Conservation (phyloP, 2,888 invertebrate genomes). For the Tipula lateralis region DNA sequence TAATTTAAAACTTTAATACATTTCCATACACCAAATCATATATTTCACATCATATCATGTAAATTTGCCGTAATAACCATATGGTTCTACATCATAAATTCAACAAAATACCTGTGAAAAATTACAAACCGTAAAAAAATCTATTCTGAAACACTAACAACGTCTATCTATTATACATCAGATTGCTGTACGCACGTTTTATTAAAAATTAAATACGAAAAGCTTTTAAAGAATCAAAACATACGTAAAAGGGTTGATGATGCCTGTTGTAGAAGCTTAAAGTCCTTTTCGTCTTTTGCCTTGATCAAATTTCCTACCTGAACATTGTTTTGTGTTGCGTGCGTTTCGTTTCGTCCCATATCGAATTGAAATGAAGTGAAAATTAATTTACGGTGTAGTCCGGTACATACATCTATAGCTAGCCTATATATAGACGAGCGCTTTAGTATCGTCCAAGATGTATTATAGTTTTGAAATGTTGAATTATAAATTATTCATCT, state of each 20-base stretch:
- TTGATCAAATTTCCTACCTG: background rate
- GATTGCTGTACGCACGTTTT: conserved; percentile 1
- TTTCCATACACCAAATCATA: background rate
- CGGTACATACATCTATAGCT: too few species aligned
- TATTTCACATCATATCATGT: conserved; percentile 12
- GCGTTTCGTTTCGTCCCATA: background rate
- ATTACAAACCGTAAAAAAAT: background rate
- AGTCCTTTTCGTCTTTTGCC: background rate
- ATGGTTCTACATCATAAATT: background rate
- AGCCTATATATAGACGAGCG: too few species aligned
- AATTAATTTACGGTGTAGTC: background rate
- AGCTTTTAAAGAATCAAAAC: conserved; percentile 19
- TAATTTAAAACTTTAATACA: background rate
- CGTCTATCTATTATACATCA: background rate
- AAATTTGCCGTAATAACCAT: conserved; percentile 11
- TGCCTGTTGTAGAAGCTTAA: background rate
- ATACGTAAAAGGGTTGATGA: background rate
- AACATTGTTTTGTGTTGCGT: background rate
- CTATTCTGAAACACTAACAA: background rate
- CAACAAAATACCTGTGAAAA: conserved; percentile 11
- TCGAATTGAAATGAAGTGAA: background rate
- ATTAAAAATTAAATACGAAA: background rate
- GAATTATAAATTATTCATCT: background rate
- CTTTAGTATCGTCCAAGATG: background rate
- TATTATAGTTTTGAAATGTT: background rate